Evolutionary conservation across 2,888 invertebrate species (phyloP).

Genomic region (Dicranocentrus wangi): DNA sequence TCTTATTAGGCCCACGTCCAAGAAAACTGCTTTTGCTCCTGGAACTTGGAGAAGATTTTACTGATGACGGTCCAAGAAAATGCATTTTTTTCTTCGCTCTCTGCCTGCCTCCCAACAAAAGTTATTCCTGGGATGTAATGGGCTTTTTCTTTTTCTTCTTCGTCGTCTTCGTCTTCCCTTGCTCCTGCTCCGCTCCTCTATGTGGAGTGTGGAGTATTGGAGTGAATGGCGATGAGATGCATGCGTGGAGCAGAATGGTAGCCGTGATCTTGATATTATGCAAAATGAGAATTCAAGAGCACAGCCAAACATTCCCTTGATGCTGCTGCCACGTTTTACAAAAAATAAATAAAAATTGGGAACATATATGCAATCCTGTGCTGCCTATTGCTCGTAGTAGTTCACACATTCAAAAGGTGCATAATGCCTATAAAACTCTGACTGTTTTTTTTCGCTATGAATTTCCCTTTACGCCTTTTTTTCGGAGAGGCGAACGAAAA

Average conservation of each 20-base stretch:
- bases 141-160: constrained; percentile 20
- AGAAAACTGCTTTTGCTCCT: constrained; percentile 55
- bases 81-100: constrained; percentile 50
- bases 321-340: too few relatives aligned
- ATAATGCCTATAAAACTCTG: too few relatives aligned
- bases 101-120: background rate
- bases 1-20: constrained; percentile 72
- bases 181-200: too few relatives aligned
- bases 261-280: constrained; percentile 60
- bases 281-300: constrained; percentile 56
- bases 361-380: too few relatives aligned
- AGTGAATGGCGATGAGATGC: constrained; percentile 16
- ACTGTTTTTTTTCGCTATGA: too few relatives aligned
- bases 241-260: constrained; percentile 21
- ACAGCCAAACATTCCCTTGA: constrained; percentile 20
- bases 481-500: too few relatives aligned
- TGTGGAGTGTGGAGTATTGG: too few relatives aligned
- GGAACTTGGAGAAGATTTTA: constrained; percentile 35
- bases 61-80: constrained; percentile 56
- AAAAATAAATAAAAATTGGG: background rate
- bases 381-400: too few relatives aligned
- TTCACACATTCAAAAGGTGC: too few relatives aligned
- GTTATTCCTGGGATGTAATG: background rate
- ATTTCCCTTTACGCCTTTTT: too few relatives aligned
- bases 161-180: constrained; percentile 7